Percentiles rank a stretch among this genome's conserved stretches.
Evolutionary conservation across 2,888 invertebrate species (phyloP).

Genomic region (Exephanes ischioxanthus): DNA sequence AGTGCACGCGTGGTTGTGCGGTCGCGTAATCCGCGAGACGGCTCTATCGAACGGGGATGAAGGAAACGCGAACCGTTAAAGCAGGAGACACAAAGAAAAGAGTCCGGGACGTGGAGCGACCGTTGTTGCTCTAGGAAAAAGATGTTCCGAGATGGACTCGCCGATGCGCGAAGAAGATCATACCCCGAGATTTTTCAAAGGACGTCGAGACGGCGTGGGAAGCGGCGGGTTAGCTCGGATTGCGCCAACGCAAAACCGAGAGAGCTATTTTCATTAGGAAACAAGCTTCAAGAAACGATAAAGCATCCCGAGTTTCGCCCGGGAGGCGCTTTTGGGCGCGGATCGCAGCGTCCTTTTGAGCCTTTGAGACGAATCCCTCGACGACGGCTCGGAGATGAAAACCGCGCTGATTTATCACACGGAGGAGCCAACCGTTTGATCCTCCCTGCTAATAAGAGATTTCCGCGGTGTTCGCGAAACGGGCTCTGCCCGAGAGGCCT

Average conservation of each 20-base stretch:
- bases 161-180: no score
- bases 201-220: background rate
- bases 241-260: background rate
- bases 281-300: constrained; percentile 43
- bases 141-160: no score
- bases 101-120: no score
- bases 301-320: constrained; percentile 27
- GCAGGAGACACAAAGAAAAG: background rate
- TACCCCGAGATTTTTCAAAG: background rate
- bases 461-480: constrained; percentile 15
- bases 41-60: background rate
- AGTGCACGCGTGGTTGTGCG: constrained; percentile 48
- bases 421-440: constrained; percentile 62
- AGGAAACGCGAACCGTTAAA: background rate
- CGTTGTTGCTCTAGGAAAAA: no score
- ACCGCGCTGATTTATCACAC: constrained; percentile 56
- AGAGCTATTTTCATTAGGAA: constrained; percentile 49
- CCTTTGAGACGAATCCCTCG: constrained; percentile 54
- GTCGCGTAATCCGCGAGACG: constrained; percentile 44
- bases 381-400: constrained; percentile 38
- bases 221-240: background rate
- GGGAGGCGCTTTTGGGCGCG: constrained; percentile 56
- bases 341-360: constrained; percentile 38
- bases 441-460: constrained; percentile 67
- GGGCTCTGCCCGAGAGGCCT: no score